Evolutionary conservation across 2,888 invertebrate species (phyloP), one percentile per base, ranked within the genome.

Genomic region (Dolichopus griseipennis): DNA sequence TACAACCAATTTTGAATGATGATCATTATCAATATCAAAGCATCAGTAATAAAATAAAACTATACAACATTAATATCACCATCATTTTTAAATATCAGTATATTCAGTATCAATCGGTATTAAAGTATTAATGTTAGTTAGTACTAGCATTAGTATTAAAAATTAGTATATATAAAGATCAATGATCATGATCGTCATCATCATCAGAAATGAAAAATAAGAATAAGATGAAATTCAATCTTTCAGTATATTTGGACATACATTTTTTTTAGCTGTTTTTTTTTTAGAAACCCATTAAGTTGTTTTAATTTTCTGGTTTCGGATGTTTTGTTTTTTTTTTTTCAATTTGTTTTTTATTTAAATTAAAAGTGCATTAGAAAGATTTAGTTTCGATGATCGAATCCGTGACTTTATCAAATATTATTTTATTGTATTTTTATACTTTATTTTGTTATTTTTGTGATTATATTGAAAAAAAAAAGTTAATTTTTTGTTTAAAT

Each of bases 1-100:
- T 52, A 52, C 52, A 52, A 52, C 52, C 52, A 52, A 52, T 52
- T 52, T 52, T 52, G 52, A 52, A n/a, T 52, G 52, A 52, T 52
- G 3, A 52, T 52, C 52, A 52, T 12, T 15, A n/a, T 37, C 37
- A 37, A 12, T 9, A 37, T 37, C 37, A 10, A n/a, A n/a, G 27
- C 27, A 27, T 37, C 12, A 37, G 8, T 37, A 34, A 34, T 7
- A 37, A 37, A 37, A 37, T 10, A 37, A 52, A 52, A 41, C 27
- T 27, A 27, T 27, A 15, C 41, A 41, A 2, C 8, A 41, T 41
- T 15, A 5, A 7, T 41, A 41, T 41, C 8, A 41, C 15, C 41
- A 41, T 9, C 41, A 41, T 4, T 27, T 27, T 27, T 27, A 27
- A n/a, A 27, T 27, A 27, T 27, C 27, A 27, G 27, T 27, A 27